Base-by-base conservation (phyloP, 1,140 invertebrate species). In the Sitophilus oryzae region DNA sequence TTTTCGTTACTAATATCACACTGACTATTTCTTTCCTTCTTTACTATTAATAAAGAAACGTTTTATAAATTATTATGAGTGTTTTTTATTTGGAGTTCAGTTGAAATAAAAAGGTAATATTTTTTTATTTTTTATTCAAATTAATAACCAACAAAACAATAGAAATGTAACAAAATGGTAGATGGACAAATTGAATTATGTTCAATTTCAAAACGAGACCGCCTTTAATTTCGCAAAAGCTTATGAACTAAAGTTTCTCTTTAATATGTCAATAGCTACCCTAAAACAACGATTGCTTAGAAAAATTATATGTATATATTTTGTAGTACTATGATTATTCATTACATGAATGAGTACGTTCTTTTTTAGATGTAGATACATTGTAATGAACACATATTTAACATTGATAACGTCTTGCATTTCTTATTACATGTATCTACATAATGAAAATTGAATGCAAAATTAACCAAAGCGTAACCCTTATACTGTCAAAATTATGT, bases 231-330 rank as follows among this genome's bases (percentile, higher is more conserved):
- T 69, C 68, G 68, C 69, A 66, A 71, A n/a, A 71, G 69, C 69
- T 71, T 71, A 71, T 61, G 65, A 71, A 70, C 67, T 70, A 70
- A 70, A 67, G 11, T 44, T 53, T 68, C 62, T 70, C 69, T 70
- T n/a, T n/a, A n/a, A 66, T 67, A 65, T 68, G 61, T 63, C 66
- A 71, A 67, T 70, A 65, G 67, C 68, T 71, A 71, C 51, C 62
- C 69, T 69, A 69, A 71, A 71, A 70, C 66, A 71, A 69, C 68
- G 67, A 70, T 71, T 71, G 69, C 69, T 71, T 71, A 71, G 69
- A 71, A 71, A 71, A 71, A 71, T 68, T 71, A 70, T 69, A 70
- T 69, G 66, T 72, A 70, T 71, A 64, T 66, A 66, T 70, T 59
- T 63, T 64, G 59, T 66, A 66, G 69, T 68, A 65, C 66, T 68